Conservation (phyloP, 2,113 vertebrate species). For the Megaceryle maxima region DNA sequence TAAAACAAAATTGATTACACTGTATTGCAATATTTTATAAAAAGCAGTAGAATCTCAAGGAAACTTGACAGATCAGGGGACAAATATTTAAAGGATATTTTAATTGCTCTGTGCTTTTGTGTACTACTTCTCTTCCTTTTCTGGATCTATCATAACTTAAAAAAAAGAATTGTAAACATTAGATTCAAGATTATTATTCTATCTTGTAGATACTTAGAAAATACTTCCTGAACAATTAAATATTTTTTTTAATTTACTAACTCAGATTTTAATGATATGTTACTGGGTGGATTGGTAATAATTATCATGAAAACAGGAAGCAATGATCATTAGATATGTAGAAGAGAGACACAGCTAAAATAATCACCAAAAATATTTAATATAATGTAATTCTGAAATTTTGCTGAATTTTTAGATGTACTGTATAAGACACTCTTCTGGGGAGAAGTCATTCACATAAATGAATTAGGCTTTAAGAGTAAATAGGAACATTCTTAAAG, state of each 20-base stretch:
- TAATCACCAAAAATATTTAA: conserved; percentile 17
- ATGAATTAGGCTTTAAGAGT: conserved; percentile 48
- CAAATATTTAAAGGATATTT: neutral
- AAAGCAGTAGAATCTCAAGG: neutral
- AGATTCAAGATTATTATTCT: conserved; percentile 42
- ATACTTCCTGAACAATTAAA: conserved; percentile 55
- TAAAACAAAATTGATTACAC: neutral
- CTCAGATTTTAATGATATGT: conserved; percentile 62
- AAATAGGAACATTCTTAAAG: conserved; percentile 48
- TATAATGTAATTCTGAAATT: conserved; percentile 25
- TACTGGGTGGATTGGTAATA: conserved; percentile 54
- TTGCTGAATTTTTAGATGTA: conserved; percentile 33
- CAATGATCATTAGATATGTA: conserved; percentile 55
- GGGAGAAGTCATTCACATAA: conserved; percentile 33
- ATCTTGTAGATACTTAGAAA: conserved; percentile 39
- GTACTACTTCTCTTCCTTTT: neutral
- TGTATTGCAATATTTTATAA: neutral
- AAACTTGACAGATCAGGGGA: neutral
- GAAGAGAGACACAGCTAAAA: conserved; percentile 49
- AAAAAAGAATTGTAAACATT: conserved; percentile 30
- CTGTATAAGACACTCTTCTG: conserved; percentile 7
- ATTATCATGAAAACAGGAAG: conserved; percentile 57
- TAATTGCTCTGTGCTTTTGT: neutral
- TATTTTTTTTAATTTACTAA: conserved; percentile 41
- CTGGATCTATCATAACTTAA: neutral